Evolutionary conservation across 2,113 vertebrate genomes (phyloP).

Genomic region (Mugil cephalus): DNA sequence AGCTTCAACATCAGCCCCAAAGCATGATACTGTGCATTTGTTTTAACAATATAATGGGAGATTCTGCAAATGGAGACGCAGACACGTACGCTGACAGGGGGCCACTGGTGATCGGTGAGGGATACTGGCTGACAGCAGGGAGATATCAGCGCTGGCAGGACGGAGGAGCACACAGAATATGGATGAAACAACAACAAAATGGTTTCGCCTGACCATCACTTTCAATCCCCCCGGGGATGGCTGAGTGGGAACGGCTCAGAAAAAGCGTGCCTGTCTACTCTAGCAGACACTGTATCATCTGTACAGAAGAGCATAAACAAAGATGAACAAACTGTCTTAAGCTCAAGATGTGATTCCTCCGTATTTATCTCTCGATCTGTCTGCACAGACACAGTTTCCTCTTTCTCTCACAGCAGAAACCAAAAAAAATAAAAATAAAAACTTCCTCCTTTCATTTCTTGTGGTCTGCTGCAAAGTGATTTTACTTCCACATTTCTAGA

Average conservation of each 20-base stretch:
- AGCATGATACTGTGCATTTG: conserved; percentile 2
- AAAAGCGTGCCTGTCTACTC: conserved; percentile 61
- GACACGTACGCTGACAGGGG: conserved; percentile 46
- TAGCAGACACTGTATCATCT: conserved; percentile 67
- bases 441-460: background rate
- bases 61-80: conserved; percentile 7
- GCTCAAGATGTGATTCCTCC: conserved; percentile 44
- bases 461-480: conserved; percentile 25
- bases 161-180: conserved; percentile 62
- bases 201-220: conserved; percentile 76
- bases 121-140: conserved; percentile 60
- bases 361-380: conserved; percentile 34
- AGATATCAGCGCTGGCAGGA: conserved; percentile 65
- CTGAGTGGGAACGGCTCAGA: conserved; percentile 67
- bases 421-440: background rate
- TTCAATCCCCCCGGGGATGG: conserved; percentile 66
- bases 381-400: background rate
- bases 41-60: conserved; percentile 15
- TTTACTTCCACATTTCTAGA: conserved; percentile 24
- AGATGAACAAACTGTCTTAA: conserved; percentile 71
- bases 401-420: conserved; percentile 2
- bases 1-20: background rate
- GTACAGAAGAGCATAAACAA: conserved; percentile 71
- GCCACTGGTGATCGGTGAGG: conserved; percentile 65
- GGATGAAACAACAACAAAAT: conserved; percentile 78